Conservation (phyloP, 2,113 vertebrate genomes). For the Sclerurus mexicanus region DNA sequence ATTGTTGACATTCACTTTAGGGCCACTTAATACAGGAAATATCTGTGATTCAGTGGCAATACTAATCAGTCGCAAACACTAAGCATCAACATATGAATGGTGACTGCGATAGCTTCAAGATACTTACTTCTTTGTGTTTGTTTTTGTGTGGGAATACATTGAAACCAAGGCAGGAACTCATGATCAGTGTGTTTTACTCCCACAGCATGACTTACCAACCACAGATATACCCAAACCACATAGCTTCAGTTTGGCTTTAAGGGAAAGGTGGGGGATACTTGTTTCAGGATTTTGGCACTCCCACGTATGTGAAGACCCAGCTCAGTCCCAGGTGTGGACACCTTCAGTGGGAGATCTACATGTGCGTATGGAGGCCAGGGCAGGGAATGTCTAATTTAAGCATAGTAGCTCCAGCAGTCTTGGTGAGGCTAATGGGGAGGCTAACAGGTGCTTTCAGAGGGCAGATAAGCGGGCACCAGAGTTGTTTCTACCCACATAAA, state of each 20-base stretch:
- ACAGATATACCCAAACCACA: neutral
- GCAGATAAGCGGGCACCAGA: neutral
- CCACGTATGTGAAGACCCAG: neutral
- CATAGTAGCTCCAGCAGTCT: neutral
- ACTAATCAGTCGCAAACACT: conserved; percentile 36
- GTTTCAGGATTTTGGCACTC: neutral
- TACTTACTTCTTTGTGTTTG: neutral
- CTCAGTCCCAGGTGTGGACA: neutral
- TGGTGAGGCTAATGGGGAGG: neutral
- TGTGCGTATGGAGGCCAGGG: neutral
- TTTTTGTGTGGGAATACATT: conserved; percentile 23
- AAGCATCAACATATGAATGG: conserved; percentile 47
- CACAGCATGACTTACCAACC: neutral
- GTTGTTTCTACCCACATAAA: neutral
- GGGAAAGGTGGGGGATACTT: neutral
- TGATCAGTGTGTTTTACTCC: neutral
- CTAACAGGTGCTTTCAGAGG: neutral
- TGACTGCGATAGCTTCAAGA: neutral
- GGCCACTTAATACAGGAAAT: conserved; percentile 57
- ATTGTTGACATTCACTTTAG: conserved; percentile 53
- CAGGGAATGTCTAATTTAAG: neutral
- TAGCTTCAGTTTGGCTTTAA: neutral
- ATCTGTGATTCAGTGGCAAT: conserved; percentile 34
- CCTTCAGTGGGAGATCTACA: neutral
- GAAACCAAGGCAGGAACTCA: conserved; percentile 28